Base-by-base conservation (phyloP, 2,888 invertebrate genomes). In the Aspidapion aeneum region DNA sequence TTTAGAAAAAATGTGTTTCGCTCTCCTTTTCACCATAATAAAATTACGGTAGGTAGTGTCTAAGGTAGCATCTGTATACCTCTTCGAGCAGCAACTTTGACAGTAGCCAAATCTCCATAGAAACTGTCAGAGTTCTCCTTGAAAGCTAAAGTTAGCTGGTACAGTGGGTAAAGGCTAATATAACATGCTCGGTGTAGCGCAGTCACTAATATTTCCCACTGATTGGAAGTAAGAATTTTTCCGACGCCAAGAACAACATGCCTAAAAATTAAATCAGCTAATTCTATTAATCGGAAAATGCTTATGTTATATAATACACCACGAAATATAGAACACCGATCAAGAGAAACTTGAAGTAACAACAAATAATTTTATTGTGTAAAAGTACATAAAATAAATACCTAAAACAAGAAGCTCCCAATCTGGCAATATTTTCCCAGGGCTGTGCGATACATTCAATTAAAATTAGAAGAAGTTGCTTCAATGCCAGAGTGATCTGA, bases 81-180 rank as follows among this genome's bases (percentile, higher is more conserved):
- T 64, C 91, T 87, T 56, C 96, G 84, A 0, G 96, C 95, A 1
- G 96, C 96, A 5, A 96, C 96, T 83, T 96, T 96, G 0, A 96
- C 95, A 64, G 94, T 94, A 9, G 92, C 93, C 69, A 90, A 82
- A 78, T 96, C 96, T 0, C 96, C 96, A 77, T 96, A 96, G 80
- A 96, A 97, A 75, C 95, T 96, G 73, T 94, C 93, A 0, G 96
- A 96, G 75, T 94, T 90, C 71, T 91, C 89, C 73, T 93, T 90
- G 78, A 96, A 98, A 49, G 94, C 94, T 73, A 91, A 88, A 63
- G 94, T 94, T 50, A 98, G 82, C 80, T 94, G 94, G 68, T 93
- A 90, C 61, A 97, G 79, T 48, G 94, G 93, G 68, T 92, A 90
- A 60, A 96, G 86, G 58, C 94, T 94, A n/a, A 93, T 88, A 35